Percentiles rank a stretch among this genome's conserved stretches.
These are phyloP conservation scores for Takifugu rubripes DNA, from an alignment of 2,797 vertebrate genomes.

Conservation along the genomic window DNA sequence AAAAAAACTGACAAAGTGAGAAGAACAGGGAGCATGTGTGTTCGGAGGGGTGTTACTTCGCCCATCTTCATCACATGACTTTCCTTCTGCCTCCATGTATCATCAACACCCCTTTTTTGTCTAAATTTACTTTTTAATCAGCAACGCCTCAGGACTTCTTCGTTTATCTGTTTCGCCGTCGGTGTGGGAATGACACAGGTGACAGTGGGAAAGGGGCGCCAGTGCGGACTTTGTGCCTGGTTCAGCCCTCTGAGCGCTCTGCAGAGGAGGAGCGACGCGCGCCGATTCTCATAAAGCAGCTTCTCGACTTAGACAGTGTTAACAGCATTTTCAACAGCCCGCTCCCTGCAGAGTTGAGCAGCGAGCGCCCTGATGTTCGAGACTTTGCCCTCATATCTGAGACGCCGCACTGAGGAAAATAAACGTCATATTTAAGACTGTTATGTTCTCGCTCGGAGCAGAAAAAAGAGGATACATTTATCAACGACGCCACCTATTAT, in stretches of 20 bases:
- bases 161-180: slow-evolving; percentile 76
- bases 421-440: slow-evolving; percentile 21
- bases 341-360: slow-evolving; percentile 30
- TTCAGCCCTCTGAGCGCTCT: slow-evolving; percentile 59
- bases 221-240: slow-evolving; percentile 78
- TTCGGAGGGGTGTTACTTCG: slow-evolving; percentile 23
- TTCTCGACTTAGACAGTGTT: slow-evolving; percentile 42
- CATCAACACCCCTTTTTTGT: background rate
- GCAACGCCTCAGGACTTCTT: slow-evolving; percentile 1
- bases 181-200: slow-evolving; percentile 89
- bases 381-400: slow-evolving; percentile 29
- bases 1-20: slow-evolving; percentile 28
- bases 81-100: background rate
- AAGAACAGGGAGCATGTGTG: slow-evolving; percentile 27
- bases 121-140: slow-evolving; percentile 27
- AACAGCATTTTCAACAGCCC: slow-evolving; percentile 51
- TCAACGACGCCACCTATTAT: slow-evolving; percentile 17
- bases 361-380: slow-evolving; percentile 34
- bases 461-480: slow-evolving; percentile 18
- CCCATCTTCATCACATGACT: slow-evolving; percentile 38
- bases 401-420: slow-evolving; percentile 21
- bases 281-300: slow-evolving; percentile 24
- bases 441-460: slow-evolving; percentile 14
- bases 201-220: slow-evolving; percentile 88
- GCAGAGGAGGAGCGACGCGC: slow-evolving; percentile 28